Conservation (phyloP, 1,140 invertebrate species). For the Drosophila pandora region DNA sequence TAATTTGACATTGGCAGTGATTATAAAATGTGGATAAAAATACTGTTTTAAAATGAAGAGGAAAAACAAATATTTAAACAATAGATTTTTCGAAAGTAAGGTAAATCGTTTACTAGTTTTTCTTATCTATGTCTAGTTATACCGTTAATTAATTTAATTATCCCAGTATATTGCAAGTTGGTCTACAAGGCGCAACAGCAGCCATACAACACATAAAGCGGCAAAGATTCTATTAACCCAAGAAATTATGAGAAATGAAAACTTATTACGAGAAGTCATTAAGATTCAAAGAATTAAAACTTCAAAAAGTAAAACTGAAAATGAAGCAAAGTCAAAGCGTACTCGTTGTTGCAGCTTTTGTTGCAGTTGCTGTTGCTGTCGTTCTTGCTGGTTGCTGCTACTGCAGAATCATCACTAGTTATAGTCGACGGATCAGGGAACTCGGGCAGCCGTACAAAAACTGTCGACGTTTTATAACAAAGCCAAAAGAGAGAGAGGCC, state of each 20-base stretch:
- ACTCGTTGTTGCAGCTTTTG: conserved; percentile 23
- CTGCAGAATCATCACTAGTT: conserved; percentile 14
- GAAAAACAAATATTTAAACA: too few relatives aligned
- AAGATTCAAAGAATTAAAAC: conserved; percentile 83
- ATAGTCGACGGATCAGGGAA: conserved; percentile 13
- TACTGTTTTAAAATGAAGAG: too few relatives aligned
- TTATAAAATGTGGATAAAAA: too few relatives aligned
- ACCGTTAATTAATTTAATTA: not conserved
- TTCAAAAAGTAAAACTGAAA: conserved; percentile 77
- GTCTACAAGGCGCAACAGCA: conserved; percentile 47
- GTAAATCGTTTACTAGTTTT: too few relatives aligned
- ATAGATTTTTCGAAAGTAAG: too few relatives aligned
- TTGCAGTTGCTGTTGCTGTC: conserved; percentile 1
- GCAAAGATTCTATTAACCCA: conserved; percentile 83
- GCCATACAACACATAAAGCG: conserved; percentile 55
- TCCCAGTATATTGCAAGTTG: conserved; percentile 13
- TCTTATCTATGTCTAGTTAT: not conserved
- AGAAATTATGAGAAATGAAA: conserved; percentile 83
- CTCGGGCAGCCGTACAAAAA: conserved; percentile 60
- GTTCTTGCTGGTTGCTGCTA: not conserved
- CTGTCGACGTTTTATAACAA: conserved; percentile 62
- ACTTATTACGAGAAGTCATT: conserved; percentile 84
- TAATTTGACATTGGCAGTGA: too few relatives aligned
- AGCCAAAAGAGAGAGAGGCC: conserved; percentile 23
- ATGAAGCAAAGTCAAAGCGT: conserved; percentile 53